Base-by-base conservation (phyloP, 2,888 invertebrate species). In the Erebia palarica region DNA sequence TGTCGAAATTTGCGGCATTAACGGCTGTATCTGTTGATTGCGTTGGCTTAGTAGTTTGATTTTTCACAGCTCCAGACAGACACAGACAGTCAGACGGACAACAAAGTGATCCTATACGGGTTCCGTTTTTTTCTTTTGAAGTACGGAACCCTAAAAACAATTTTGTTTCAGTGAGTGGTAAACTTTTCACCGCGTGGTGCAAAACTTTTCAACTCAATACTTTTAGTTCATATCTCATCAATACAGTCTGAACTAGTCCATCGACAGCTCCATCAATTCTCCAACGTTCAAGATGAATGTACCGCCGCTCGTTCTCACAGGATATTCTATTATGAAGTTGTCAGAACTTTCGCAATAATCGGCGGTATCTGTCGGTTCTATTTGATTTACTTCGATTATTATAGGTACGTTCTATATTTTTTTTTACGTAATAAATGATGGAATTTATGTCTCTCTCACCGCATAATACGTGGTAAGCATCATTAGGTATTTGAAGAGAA, bases 171-270 rank as follows among this genome's bases (percentile, higher is more conserved):
- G 44, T 60, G 11, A 9, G 4, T 44, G n/a, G 42, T 2, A 42
- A 61, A 16, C 44, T 61, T 58, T 58, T 21, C 21, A 58, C 9
- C 47, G 47, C 42, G 44, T 14, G 5, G 36, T 27, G 53, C 53
- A 68, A 61, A 67, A 68, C 18, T 55, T 68, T 68, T 53, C 44
- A 57, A 21, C 44, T 57, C 14, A 2, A 57, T 57, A 59, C n/a
- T 61, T 9, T 44, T 57, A 61, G 61, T 61, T 61, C 13, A 42
- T 68, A 64, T 64, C 69, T 69, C 66, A 66, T 66, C 66, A 47
- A 66, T 66, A 66, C 57, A 18, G 63, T 69, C 55, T 63, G 69
- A 69, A 57, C 63, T 63, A 61, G 47, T 63, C 42, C n/a, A n/a
- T n/a, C 21, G 55, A 69, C 55, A 47, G 57, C 47, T 64, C 63